Evolutionary conservation across 2,113 vertebrate species (phyloP), one percentile per base, ranked within the genome.

Genomic region (Abramis brama): DNA sequence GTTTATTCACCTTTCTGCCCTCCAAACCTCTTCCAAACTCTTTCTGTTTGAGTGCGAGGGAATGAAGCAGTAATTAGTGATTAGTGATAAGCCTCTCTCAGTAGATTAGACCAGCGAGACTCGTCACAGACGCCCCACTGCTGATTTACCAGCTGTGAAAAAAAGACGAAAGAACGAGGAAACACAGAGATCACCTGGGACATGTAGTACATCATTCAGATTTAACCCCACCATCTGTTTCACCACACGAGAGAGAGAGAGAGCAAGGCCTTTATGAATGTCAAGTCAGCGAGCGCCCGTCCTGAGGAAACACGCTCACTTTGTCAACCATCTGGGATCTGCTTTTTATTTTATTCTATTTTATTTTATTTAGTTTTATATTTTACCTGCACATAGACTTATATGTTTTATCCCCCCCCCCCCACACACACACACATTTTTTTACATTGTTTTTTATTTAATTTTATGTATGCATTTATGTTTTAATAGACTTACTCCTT

Each of bases 221-320:
- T 81, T 81, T 81, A 81, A 81, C 79, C 79, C 79, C 59, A 47
- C 79, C 79, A 81, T 81, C 39, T 81, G 79, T 81, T 81, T 25
- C 43, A 62, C 55, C 27, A 36, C 27, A 36, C 11, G 1, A 43
- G 55, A 43, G 39, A 1, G 76, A 39, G 19, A n/a, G 30, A 36
- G 76, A 39, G 30, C 30, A 59, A 60, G 33, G 73, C 43, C n/a
- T 21, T 25, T 25, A 25, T 74, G 70, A 74, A 74, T 74, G 36
- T 74, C 23, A 75, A 75, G 43, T 75, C 73, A 75, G 25, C 0
- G n/a, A 75, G 23, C 43, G 43, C 12, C 43, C 12, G 6, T 47
- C 13, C 30, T 25, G 23, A 50, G 12, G 43, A 75, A 75, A 75
- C 12, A 1, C 10, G 25, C 11, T 45, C 11, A n/a, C 23, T 50